Evolutionary conservation across 2,888 invertebrate species (phyloP).

Genomic region (Cryptocheilus praepositus): DNA sequence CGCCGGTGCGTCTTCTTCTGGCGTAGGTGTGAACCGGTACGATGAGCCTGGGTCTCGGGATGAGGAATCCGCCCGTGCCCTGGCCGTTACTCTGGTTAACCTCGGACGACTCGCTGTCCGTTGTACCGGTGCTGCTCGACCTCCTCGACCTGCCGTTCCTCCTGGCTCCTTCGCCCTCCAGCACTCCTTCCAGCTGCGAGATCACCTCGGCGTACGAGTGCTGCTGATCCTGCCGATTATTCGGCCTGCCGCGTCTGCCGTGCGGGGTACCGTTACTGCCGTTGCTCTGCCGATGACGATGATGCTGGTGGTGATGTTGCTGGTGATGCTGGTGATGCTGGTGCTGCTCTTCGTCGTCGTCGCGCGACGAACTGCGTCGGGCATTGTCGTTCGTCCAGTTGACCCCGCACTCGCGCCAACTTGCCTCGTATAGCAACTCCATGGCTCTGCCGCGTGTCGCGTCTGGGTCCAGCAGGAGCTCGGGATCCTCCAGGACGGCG

Average conservation of each 20-base stretch:
- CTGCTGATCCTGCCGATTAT: slow-evolving; percentile 22
- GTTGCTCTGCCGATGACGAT: slow-evolving; percentile 11
- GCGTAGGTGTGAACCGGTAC: slow-evolving; percentile 93
- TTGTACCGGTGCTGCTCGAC: slow-evolving; percentile 63
- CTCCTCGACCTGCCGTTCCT: slow-evolving; percentile 52
- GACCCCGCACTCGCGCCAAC: slow-evolving; percentile 82
- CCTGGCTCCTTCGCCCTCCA: slow-evolving; percentile 42
- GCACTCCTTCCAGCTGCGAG: slow-evolving; percentile 60
- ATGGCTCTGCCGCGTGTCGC: slow-evolving; percentile 82
- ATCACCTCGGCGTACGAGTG: slow-evolving; percentile 60
- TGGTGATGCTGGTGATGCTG: slow-evolving; percentile 21
- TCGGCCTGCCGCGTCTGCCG: slow-evolving; percentile 18
- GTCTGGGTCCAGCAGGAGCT: slow-evolving; percentile 83
- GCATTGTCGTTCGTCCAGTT: slow-evolving; percentile 63
- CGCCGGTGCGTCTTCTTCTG: slow-evolving; percentile 86
- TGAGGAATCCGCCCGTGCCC: slow-evolving; percentile 78
- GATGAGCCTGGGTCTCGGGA: slow-evolving; percentile 90
- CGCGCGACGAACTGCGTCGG: slow-evolving; percentile 17
- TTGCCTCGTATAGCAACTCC: slow-evolving; percentile 89
- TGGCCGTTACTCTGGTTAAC: slow-evolving; percentile 55
- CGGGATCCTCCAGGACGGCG: slow-evolving; percentile 81
- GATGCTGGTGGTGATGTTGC: slow-evolving; percentile 18
- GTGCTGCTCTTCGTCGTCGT: neutral
- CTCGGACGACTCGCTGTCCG: slow-evolving; percentile 65
- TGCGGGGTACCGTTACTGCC: slow-evolving; percentile 33